Conservation (phyloP, 2,888 invertebrate species). For the Volucella zonaria region DNA sequence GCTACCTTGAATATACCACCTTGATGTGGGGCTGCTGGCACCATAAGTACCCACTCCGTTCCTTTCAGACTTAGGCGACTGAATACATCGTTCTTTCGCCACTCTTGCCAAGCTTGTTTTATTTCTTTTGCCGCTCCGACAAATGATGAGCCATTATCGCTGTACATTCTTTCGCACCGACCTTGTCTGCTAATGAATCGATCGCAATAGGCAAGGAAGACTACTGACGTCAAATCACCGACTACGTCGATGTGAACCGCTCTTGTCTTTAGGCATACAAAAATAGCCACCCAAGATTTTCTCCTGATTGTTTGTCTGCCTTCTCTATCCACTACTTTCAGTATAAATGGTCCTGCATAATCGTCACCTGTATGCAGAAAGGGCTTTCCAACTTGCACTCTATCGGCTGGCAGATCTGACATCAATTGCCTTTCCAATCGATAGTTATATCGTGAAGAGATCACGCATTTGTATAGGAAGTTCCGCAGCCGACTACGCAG, state of each 20-base stretch:
- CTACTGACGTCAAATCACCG: conserved; percentile 1
- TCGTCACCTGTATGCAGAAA: neutral
- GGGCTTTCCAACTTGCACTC: conserved; percentile 14
- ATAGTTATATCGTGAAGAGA: conserved; percentile 29
- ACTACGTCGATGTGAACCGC: conserved; percentile 9
- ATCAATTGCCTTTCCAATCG: conserved; percentile 34
- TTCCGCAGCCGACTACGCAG: neutral
- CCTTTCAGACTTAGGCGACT: neutral
- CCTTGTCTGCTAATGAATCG: conserved; percentile 74
- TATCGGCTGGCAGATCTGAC: conserved; percentile 37
- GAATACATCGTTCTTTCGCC: neutral
- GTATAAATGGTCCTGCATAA: conserved; percentile 22
- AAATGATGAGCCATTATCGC: too few species aligned
- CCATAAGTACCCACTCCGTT: neutral
- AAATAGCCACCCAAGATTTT: conserved; percentile 9
- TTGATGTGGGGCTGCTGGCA: conserved; percentile 13
- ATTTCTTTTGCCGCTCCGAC: conserved; percentile 73
- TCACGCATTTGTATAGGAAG: neutral
- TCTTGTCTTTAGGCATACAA: neutral
- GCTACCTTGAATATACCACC: conserved; percentile 7
- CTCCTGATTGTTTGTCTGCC: neutral
- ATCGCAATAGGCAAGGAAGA: conserved; percentile 73
- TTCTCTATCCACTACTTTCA: neutral
- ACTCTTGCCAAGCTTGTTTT: neutral
- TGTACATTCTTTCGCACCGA: conserved; percentile 62